Evolutionary conservation across 2,888 invertebrate species (phyloP).

Genomic region (Koerneria pararmatus): DNA sequence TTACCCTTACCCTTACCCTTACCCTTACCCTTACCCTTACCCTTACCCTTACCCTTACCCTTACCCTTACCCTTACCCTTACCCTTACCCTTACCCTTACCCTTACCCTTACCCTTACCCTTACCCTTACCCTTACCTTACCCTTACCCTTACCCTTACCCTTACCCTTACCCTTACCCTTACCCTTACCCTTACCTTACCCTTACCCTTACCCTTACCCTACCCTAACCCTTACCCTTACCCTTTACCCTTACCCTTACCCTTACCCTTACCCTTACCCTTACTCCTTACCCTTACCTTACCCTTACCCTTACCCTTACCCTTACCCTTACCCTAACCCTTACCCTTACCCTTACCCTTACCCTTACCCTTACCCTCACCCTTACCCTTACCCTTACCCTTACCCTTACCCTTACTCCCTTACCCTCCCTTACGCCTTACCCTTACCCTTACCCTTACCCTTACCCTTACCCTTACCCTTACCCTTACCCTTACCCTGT

Average conservation of each 20-base stretch:
- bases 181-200: slow-evolving; percentile 2
- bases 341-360: not conserved
- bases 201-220: slow-evolving; percentile 2
- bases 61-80: slow-evolving; percentile 2
- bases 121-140: slow-evolving; percentile 2
- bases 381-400: slow-evolving; percentile 2
- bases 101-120: slow-evolving; percentile 2
- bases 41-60: slow-evolving; percentile 2
- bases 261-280: slow-evolving; percentile 2
- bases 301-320: slow-evolving; percentile 2
- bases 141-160: slow-evolving; percentile 2
- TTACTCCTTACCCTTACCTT: too few species aligned
- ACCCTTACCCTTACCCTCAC: too few species aligned
- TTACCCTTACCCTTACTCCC: not conserved
- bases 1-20: too few species aligned
- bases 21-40: slow-evolving; percentile 2
- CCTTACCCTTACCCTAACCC: not conserved
- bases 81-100: slow-evolving; percentile 2
- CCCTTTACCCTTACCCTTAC: not conserved
- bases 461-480: slow-evolving; percentile 2
- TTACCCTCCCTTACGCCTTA: not conserved
- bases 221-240: not conserved
- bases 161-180: slow-evolving; percentile 2
- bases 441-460: slow-evolving; percentile 2
- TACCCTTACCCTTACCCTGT: not conserved